phyloP scores from a whole-genome alignment of 1,140 invertebrate genomes.

The Bombus huntii region DNA sequence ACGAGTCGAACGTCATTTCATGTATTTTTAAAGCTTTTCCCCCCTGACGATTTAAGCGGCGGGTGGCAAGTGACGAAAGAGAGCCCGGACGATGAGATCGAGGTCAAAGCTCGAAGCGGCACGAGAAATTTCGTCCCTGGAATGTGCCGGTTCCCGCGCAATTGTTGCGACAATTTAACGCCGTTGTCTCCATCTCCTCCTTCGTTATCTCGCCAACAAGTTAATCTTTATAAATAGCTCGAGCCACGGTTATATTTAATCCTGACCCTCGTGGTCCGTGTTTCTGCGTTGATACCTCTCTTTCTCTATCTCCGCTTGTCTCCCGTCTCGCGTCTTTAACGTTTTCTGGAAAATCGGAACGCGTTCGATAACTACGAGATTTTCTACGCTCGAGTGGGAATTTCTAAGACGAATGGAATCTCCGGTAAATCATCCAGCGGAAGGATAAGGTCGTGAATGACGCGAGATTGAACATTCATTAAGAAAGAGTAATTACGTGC shows the following conservation, averaged over 20 bases:
- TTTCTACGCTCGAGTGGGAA: neutral
- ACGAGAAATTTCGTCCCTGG: constrained; percentile 72
- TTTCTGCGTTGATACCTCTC: constrained; percentile 72
- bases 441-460: neutral
- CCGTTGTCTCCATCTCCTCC: constrained; percentile 73
- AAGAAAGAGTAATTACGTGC: neutral
- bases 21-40: constrained; percentile 47
- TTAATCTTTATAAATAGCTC: constrained; percentile 82
- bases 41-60: neutral
- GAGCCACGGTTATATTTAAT: constrained; percentile 81
- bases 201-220: constrained; percentile 81
- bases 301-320: neutral
- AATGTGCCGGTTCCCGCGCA: constrained; percentile 72
- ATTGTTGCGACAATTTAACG: constrained; percentile 79
- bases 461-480: neutral
- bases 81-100: constrained; percentile 40
- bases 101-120: constrained; percentile 65
- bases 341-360: constrained; percentile 12
- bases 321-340: constrained; percentile 16
- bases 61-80: constrained; percentile 23
- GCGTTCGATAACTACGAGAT: neutral
- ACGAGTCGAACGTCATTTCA: constrained; percentile 36
- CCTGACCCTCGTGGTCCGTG: constrained; percentile 76
- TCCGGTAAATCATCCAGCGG: neutral
- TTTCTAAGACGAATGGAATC: constrained; percentile 2